Conservation (phyloP, 2,113 vertebrate genomes). For the Mola mola region DNA sequence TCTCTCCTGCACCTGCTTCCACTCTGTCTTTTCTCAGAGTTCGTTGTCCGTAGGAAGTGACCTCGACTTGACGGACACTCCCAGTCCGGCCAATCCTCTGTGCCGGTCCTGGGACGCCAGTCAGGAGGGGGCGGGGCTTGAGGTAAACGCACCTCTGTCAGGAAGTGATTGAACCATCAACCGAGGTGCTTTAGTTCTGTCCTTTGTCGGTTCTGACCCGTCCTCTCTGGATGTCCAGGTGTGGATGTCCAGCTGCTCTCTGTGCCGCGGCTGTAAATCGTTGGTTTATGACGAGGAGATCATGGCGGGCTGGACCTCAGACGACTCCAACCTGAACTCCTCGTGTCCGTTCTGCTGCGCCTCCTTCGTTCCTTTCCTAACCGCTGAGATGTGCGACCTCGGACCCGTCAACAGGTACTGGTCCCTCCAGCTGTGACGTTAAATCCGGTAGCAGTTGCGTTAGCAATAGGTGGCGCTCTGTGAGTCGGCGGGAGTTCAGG, state of each 20-base stretch:
- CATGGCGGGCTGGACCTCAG: constrained; percentile 95
- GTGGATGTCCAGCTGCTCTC: constrained; percentile 89
- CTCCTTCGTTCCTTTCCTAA: constrained; percentile 91
- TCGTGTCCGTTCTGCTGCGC: constrained; percentile 89
- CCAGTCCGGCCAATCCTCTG: constrained; percentile 76
- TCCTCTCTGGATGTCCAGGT: constrained; percentile 55
- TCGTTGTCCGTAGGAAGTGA: constrained; percentile 91
- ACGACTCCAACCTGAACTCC: constrained; percentile 96
- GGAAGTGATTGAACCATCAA: too few relatives aligned
- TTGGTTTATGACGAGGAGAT: constrained; percentile 95
- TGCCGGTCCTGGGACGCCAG: constrained; percentile 82
- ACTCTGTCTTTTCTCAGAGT: constrained; percentile 77
- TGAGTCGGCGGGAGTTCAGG: too few relatives aligned
- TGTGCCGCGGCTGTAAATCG: constrained; percentile 86
- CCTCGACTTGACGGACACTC: constrained; percentile 84
- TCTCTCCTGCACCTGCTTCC: too few relatives aligned
- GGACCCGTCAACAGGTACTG: constrained; percentile 77
- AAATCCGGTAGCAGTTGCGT: too few relatives aligned
- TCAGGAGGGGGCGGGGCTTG: constrained; percentile 80
- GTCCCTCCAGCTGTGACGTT: too few relatives aligned
- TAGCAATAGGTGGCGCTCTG: too few relatives aligned
- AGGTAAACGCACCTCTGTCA: constrained; percentile 73
- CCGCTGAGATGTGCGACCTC: constrained; percentile 86
- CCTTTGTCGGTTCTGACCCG: not conserved
- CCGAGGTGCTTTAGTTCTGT: not conserved